These are phyloP conservation scores for Archips crataeganus DNA, from an alignment of 2,888 invertebrate genomes.

Conservation along the genomic window DNA sequence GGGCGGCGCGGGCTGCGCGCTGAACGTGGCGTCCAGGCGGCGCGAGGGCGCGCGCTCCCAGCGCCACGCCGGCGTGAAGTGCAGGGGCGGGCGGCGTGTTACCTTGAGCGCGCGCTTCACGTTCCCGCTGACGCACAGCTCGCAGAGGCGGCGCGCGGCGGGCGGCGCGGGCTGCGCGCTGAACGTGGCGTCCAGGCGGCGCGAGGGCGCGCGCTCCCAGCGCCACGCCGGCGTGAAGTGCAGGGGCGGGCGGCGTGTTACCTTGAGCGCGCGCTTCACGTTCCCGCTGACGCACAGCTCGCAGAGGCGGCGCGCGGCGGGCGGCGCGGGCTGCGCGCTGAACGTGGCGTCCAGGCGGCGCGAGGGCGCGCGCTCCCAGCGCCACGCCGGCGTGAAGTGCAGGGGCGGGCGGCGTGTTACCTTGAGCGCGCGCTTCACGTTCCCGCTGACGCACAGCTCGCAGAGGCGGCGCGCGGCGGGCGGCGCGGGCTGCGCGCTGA, in stretches of 20 bases:
- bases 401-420: slow-evolving; percentile 67
- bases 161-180: slow-evolving; percentile 39
- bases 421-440: slow-evolving; percentile 98
- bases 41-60: slow-evolving; percentile 91
- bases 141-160: slow-evolving; percentile 92
- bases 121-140: slow-evolving; percentile 96
- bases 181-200: slow-evolving; percentile 47
- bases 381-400: slow-evolving; percentile 99
- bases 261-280: slow-evolving; percentile 97
- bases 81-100: slow-evolving; percentile 89
- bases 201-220: slow-evolving; percentile 91
- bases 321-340: slow-evolving; percentile 39
- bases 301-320: slow-evolving; percentile 91
- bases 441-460: slow-evolving; percentile 96
- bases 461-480: slow-evolving; percentile 91
- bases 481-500: slow-evolving; percentile 41
- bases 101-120: slow-evolving; percentile 97
- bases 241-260: slow-evolving; percentile 89
- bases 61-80: slow-evolving; percentile 99
- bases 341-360: slow-evolving; percentile 47
- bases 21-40: slow-evolving; percentile 47
- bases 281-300: slow-evolving; percentile 97
- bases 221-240: slow-evolving; percentile 99
- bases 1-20: slow-evolving; percentile 40
- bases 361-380: slow-evolving; percentile 93